Percentiles rank a stretch among this genome's conserved stretches.
These are phyloP conservation scores for Megaptera novaeangliae DNA, from an alignment of 2,113 vertebrate genomes.

Conservation along the genomic window DNA sequence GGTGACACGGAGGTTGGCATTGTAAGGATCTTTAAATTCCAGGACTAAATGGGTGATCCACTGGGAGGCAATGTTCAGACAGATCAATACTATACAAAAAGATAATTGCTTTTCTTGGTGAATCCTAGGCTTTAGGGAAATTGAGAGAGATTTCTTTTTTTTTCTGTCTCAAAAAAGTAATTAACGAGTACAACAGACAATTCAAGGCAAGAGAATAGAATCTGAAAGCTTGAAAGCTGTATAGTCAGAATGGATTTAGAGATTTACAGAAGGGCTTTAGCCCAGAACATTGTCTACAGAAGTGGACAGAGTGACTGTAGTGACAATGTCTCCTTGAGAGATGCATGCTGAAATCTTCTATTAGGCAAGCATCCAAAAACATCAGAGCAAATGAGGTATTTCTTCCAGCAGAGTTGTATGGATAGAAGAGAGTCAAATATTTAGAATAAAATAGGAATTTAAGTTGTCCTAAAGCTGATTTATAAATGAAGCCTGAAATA, in stretches of 20 bases:
- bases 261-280: not conserved
- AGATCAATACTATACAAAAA: conserved; percentile 60
- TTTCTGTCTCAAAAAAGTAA: conserved; percentile 19
- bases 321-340: not conserved
- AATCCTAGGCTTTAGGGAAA: conserved; percentile 69
- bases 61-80: conserved; percentile 57
- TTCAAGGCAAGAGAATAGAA: conserved; percentile 44
- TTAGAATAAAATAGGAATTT: not conserved
- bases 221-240: conserved; percentile 44
- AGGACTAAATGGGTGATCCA: conserved; percentile 34
- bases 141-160: conserved; percentile 52
- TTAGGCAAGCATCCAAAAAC: not conserved
- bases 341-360: not conserved
- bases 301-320: not conserved
- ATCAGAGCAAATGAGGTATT: not conserved
- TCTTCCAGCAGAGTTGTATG: not conserved
- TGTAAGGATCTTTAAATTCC: conserved; percentile 44
- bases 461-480: not conserved
- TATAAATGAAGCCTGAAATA: conserved; percentile 14
- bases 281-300: not conserved
- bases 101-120: conserved; percentile 68
- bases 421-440: not conserved
- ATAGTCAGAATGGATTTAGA: conserved; percentile 43
- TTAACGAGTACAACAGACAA: conserved; percentile 57
- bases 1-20: not conserved